These are phyloP conservation scores for Lottia scabra DNA, from an alignment of 2,888 invertebrate species.

Conservation along the genomic window DNA sequence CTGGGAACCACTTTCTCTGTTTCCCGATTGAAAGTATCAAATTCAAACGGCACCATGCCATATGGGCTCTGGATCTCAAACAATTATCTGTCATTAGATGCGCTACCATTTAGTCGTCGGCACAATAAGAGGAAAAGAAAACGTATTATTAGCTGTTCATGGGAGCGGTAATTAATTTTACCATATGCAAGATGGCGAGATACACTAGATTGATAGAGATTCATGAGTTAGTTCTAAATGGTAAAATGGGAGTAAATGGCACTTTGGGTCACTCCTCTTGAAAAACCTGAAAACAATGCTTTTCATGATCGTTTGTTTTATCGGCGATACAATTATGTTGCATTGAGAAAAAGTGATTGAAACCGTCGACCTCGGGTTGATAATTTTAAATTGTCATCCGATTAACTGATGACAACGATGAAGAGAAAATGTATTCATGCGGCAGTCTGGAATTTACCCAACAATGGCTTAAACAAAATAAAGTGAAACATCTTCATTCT, in stretches of 20 bases:
- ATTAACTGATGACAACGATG: constrained; percentile 2
- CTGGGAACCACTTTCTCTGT: background rate
- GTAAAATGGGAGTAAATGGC: background rate
- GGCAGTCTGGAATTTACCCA: background rate
- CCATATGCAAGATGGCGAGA: constrained; percentile 1
- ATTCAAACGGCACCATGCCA: background rate
- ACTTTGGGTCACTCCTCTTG: background rate
- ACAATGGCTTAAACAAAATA: constrained; percentile 6
- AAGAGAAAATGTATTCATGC: constrained; percentile 1
- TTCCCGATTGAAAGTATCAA: background rate
- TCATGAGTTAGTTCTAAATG: background rate
- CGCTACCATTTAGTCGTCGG: constrained; percentile 1
- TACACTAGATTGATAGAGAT: background rate
- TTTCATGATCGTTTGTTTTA: constrained; percentile 1
- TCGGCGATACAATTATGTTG: background rate
- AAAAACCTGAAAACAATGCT: background rate
- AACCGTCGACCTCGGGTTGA: background rate
- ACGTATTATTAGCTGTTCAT: background rate
- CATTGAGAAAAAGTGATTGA: constrained; percentile 2
- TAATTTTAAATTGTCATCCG: constrained; percentile 3
- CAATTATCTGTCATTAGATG: constrained; percentile 4
- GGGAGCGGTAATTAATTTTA: constrained; percentile 2
- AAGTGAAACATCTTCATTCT: background rate
- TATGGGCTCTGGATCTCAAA: background rate
- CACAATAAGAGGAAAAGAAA: background rate